Evolutionary conservation across 2,113 vertebrate genomes (phyloP), one percentile per base, ranked within the genome.

Genomic region (Reinhardtius hippoglossoides): DNA sequence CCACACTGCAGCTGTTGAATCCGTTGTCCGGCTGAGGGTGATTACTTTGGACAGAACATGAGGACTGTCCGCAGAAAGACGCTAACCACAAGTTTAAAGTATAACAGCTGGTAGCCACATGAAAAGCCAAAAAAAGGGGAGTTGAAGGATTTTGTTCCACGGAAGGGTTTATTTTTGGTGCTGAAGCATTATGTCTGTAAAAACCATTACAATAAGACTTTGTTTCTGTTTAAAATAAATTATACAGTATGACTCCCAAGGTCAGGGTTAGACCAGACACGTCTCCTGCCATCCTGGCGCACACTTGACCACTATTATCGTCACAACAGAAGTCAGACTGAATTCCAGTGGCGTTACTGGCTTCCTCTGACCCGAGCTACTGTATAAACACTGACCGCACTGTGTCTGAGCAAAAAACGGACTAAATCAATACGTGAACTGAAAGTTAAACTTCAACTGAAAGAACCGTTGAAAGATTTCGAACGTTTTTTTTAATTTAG

Each of bases 1-100:
- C 50, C 31, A 48, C 66, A 68, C 52, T 78, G 80, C 86, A 87
- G 80, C 87, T 88, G 90, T 84, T 23, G n/a, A 79, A 91, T 81
- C 67, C 66, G 72, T 89, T 81, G 87, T 88, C 86, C 81, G 86
- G 77, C 86, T 84, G 82, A 90, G 81, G 80, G 27, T 76, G 86
- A 92, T 86, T 88, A 77, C 83, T 88, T 92, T 88, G 88, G 91
- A 91, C 87, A 90, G 82, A 91, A 90, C 88, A 91, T 40, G 65
- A 81, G 62, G 87, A 89, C 79, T 59, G 80, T 92, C 87, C 84
- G 15, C 71, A 88, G 78, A 84, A 88, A 87, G 89, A 91, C 62
- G 79, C 78, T 18, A 20, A 85, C 91, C 86, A n/a, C 90, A 74
- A 75, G 84, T 90, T 90, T 91, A 89, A 92, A 93, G 82, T 88